Percentiles rank a stretch among this genome's conserved stretches.
Evolutionary conservation across 2,113 vertebrate genomes (phyloP).

Genomic region (Nyctibius bracteatus): DNA sequence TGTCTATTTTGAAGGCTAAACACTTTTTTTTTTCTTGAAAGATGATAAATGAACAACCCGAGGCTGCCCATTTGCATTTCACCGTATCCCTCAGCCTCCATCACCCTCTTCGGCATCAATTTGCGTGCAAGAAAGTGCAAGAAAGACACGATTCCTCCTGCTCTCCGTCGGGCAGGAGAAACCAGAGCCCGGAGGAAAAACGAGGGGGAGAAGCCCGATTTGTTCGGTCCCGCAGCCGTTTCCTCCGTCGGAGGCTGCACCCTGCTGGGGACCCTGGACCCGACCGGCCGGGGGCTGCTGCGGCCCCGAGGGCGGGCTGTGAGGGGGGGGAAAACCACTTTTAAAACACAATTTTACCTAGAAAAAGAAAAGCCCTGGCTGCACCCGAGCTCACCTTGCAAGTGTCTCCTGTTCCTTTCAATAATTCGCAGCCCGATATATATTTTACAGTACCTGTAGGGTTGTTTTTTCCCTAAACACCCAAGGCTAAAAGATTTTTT

Average conservation of each 20-base stretch:
- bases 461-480: neutral
- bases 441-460: neutral
- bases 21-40: neutral
- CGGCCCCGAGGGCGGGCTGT: neutral
- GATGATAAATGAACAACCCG: neutral
- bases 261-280: neutral
- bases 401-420: no score
- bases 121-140: neutral
- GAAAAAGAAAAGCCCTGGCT: neutral
- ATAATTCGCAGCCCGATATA: neutral
- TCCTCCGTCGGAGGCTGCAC: neutral
- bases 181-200: neutral
- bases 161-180: neutral
- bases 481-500: neutral
- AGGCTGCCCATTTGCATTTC: neutral
- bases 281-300: neutral
- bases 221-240: rapidly evolving
- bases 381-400: neutral
- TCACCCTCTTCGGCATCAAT: neutral
- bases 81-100: neutral
- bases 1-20: neutral
- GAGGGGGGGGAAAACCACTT: neutral
- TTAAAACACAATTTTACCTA: neutral
- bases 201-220: rapidly evolving
- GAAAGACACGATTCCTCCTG: neutral